A percentile compares a stretch with the other conserved stretches of the same genome.
Evolutionary conservation across 2,113 vertebrate species (phyloP).

Genomic region (Tor tambroides): DNA sequence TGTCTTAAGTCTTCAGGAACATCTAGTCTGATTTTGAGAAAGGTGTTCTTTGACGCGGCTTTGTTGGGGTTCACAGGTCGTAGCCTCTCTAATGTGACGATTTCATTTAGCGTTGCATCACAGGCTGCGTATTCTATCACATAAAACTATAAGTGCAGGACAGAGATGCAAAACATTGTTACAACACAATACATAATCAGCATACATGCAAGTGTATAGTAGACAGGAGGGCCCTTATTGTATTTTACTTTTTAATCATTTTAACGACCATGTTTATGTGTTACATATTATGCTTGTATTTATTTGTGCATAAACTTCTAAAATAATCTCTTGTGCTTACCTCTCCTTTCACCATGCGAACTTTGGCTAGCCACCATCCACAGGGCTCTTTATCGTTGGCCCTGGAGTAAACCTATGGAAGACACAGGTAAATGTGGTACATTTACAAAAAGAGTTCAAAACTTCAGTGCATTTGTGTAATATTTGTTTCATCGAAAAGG

Average conservation of each 20-base stretch:
- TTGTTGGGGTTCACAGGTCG: conserved; percentile 97
- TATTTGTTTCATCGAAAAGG: neutral
- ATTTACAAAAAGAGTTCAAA: neutral
- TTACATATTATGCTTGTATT: no score
- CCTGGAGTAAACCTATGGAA: conserved; percentile 87
- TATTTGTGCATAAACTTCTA: no score
- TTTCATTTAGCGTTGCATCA: conserved; percentile 97
- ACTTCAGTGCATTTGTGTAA: neutral
- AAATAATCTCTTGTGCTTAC: no score
- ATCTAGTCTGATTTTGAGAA: conserved; percentile 94
- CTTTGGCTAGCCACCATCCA: conserved; percentile 99
- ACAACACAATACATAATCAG: neutral
- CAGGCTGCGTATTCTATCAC: conserved; percentile 99
- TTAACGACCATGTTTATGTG: no score
- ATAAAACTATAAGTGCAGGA: conserved; percentile 85
- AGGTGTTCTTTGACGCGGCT: conserved; percentile 91
- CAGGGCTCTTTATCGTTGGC: conserved; percentile 99
- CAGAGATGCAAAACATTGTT: conserved; percentile 47
- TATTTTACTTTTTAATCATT: no score
- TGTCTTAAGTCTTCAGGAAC: conserved; percentile 96
- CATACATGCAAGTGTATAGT: neutral
- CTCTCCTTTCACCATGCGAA: conserved; percentile 99
- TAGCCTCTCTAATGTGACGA: conserved; percentile 95
- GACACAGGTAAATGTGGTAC: neutral
- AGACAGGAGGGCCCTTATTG: neutral